Evolutionary conservation across 1,140 invertebrate genomes (phyloP).

Genomic region (Hypothenemus hampei): DNA sequence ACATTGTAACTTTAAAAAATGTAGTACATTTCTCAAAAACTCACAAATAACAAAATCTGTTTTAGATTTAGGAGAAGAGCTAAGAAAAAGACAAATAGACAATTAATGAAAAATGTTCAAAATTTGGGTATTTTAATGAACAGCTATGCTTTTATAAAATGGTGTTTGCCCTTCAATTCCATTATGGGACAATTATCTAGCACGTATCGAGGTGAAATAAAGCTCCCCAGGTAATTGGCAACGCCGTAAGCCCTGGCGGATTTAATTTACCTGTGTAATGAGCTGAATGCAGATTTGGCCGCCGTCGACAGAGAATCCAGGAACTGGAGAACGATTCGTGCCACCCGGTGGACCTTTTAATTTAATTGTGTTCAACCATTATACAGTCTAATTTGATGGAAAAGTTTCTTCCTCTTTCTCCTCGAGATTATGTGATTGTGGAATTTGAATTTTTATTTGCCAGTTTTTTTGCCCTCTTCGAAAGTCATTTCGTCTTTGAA

Average conservation of each 20-base stretch:
- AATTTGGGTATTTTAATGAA: not conserved
- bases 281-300: constrained; percentile 39
- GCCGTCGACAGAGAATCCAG: constrained; percentile 17
- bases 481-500: too few relatives aligned
- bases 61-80: too few relatives aligned
- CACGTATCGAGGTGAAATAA: constrained; percentile 26
- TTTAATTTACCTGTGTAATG: constrained; percentile 46
- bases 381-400: constrained; percentile 27
- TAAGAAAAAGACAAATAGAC: too few relatives aligned
- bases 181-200: constrained; percentile 23
- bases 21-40: not conserved
- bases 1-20: not conserved
- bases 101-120: too few relatives aligned
- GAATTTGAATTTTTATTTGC: not conserved
- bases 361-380: constrained; percentile 30
- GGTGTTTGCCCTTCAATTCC: constrained; percentile 14
- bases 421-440: constrained; percentile 5
- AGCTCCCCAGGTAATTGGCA: constrained; percentile 41
- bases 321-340: too few relatives aligned
- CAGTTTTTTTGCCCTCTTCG: too few relatives aligned
- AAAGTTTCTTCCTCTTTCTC: too few relatives aligned
- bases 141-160: constrained; percentile 2
- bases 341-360: constrained; percentile 27
- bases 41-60: not conserved
- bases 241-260: constrained; percentile 25